phyloP scores from a whole-genome alignment of 2,113 vertebrate species.

The Callocephalon fimbriatum region DNA sequence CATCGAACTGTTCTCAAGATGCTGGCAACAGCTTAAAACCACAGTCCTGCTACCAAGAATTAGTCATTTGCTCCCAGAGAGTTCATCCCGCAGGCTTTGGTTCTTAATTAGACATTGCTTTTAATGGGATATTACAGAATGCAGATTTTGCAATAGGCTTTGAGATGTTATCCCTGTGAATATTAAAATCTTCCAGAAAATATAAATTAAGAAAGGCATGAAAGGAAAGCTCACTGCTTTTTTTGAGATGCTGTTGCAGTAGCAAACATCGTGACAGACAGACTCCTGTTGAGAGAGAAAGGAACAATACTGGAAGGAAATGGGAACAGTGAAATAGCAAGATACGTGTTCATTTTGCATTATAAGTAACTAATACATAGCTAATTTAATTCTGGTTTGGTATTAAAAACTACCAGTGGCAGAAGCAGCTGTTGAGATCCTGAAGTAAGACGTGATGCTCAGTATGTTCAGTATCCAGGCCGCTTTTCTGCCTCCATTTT shows the following conservation, averaged over 20 bases:
- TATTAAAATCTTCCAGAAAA: conserved; percentile 33
- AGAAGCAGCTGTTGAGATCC: not conserved
- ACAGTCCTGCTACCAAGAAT: conserved; percentile 15
- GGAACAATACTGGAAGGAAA: not conserved
- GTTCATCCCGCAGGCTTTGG: conserved; percentile 23
- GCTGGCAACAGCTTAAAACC: conserved; percentile 17
- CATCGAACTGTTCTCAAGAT: conserved; percentile 7
- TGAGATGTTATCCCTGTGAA: not conserved
- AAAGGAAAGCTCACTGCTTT: not conserved
- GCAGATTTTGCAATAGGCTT: not conserved
- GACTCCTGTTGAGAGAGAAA: not conserved
- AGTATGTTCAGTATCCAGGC: not conserved
- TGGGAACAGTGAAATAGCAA: not conserved
- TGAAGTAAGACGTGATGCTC: not conserved
- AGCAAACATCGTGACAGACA: not conserved
- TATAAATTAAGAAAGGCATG: not conserved
- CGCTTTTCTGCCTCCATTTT: conserved; percentile 13
- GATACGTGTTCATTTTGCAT: not conserved
- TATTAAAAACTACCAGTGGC: not conserved
- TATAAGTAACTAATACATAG: not conserved
- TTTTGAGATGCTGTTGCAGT: not conserved
- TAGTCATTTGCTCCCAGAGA: conserved; percentile 42
- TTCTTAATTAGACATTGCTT: conserved; percentile 51
- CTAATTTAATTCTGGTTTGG: not conserved
- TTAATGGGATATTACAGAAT: conserved; percentile 1